Base-by-base conservation (phyloP, 2,113 vertebrate species). In the Panthera leo region DNA sequence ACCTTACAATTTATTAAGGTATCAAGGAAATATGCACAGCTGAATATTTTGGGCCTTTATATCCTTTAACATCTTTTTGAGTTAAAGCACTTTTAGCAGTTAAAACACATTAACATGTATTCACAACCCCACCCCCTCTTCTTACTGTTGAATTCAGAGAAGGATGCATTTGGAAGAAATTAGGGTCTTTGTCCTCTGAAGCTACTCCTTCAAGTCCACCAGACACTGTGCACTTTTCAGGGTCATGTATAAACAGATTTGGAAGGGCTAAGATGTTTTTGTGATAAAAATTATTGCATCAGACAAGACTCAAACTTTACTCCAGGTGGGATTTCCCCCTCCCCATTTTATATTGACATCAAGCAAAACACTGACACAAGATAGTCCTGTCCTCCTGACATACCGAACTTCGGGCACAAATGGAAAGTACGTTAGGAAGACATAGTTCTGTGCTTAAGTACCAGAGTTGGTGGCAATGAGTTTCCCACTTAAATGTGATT, bases 71-170 rank as follows among this genome's bases (percentile, higher is more conserved):
- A 78, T 85, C 61, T 79, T 90, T 89, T 80, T 79, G 51, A 78
- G 45, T n/a, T 68, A 88, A 68, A 80, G n/a, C 16, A 90, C 34
- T 34, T 70, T 92, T 61, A 82, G 67, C 36, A 85, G 42, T 91
- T 70, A 78, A 78, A 96, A 88, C 36, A 39, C 63, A 78, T 42
- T 45, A 39, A 16, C 7, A 21, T 8, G 18, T 85, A 75, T 63
- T 85, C 14, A 85, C 16, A 85, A 31, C 55, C 63, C 78, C 21
- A 61, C 58, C 12, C 39, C 39, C 36, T 2, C 3, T n/a, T 79
- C 68, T 91, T 83, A 83, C 55, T 84, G 4, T 63, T 96, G 92
- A 90, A 95, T 76, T 95, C 42, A 70, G 94, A 93, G 76, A 93
- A 83, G 75, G 45, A 31, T 78, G 36, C 19, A 34, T 94, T 93